Evolutionary conservation across 2,888 invertebrate genomes (phyloP).

Genomic region (Cryptus armator): DNA sequence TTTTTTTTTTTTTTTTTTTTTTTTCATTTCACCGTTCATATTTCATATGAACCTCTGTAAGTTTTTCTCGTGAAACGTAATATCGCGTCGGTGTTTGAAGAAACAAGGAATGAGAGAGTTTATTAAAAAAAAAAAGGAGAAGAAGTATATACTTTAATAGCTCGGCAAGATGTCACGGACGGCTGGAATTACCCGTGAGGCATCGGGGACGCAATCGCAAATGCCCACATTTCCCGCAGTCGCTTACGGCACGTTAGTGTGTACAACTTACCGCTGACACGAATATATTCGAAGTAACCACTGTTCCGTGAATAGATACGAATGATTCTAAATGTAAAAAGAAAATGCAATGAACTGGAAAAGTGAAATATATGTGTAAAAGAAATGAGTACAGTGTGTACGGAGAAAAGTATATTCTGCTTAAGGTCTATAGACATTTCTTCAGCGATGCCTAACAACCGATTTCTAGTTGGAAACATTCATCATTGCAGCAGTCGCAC

Average conservation of each 20-base stretch:
- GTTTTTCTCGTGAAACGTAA: background rate
- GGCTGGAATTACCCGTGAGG: conserved; percentile 35
- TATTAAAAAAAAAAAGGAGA: background rate
- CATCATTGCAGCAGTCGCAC: conserved; percentile 32
- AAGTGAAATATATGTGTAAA: background rate
- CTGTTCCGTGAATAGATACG: background rate
- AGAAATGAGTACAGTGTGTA: conserved; percentile 7
- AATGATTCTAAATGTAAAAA: background rate
- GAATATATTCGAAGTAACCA: background rate
- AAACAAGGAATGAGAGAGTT: background rate
- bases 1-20: background rate
- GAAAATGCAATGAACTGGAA: background rate
- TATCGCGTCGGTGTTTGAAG: background rate
- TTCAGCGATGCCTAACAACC: conserved; percentile 12
- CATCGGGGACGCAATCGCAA: conserved; percentile 20
- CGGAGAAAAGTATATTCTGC: conserved; percentile 45
- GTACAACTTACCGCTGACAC: background rate
- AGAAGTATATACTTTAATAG: conserved; percentile 17
- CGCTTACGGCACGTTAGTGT: background rate
- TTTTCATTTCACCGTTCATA: background rate
- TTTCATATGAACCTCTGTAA: background rate
- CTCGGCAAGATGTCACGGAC: conserved; percentile 25
- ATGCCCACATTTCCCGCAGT: conserved; percentile 23
- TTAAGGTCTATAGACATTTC: conserved; percentile 33
- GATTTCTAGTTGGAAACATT: conserved; percentile 39